Evolutionary conservation across 2,888 invertebrate genomes (phyloP), one percentile per base, ranked within the genome.

Genomic region (Pollenia amentaria): DNA sequence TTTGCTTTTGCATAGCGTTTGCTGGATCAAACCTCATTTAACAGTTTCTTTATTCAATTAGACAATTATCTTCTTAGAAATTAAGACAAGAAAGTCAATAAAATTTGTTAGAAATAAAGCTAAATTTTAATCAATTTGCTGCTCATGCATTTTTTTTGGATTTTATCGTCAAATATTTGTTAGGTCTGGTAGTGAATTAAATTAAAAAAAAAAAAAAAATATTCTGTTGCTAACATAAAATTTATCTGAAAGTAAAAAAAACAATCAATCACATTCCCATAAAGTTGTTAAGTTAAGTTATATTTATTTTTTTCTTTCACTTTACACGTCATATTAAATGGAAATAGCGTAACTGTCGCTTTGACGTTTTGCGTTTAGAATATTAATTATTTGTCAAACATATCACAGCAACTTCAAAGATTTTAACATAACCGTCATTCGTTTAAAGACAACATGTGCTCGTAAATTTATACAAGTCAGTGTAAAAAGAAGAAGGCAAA

Each of bases 321-420:
- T 57, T 38, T 72, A 73, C 55, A 62, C 82, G 72, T 78, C 78
- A 76, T 87, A 82, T 87, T 81, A 79, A 84, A 88, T 84, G 72
- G 75, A 80, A 87, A 87, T 91, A 90, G 89, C 91, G 89, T 89
- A 89, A 89, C 90, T 90, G 92, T 90, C 89, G 89, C 89, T 89
- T 89, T 89, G 90, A 89, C 89, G 89, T 89, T 91, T 89, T 90
- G 90, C 90, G 90, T 89, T 89, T 90, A 89, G 91, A 92, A 91
- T 81, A 84, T 55, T 81, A 76, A 87, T 67, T 73, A 82, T 73
- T 55, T 85, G 40, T 69, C 72, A 69, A 80, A 78, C 51, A 62
- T 44, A 81, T 53, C 73, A 53, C 62, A 64, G 55, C 53, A 64
- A 40, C 76, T 72, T 65, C 70, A 75, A 81, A 29, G 42, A 79